Evolutionary conservation across 2,888 invertebrate species (phyloP).

Genomic region (Synergus itoensis): DNA sequence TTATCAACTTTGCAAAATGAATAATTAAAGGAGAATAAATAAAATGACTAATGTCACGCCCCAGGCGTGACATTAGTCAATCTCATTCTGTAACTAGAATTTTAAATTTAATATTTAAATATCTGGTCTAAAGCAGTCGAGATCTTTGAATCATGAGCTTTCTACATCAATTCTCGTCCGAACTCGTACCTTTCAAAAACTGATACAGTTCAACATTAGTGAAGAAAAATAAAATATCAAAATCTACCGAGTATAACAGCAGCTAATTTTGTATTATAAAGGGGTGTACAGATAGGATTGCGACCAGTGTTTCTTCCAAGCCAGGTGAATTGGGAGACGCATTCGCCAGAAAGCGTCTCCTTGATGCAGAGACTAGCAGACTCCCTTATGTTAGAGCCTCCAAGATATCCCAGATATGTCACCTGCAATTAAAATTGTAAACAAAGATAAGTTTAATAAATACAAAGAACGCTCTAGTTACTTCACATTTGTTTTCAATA

Average conservation of each 20-base stretch:
- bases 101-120: too few species aligned
- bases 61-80: neutral
- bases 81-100: neutral
- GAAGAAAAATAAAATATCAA: neutral
- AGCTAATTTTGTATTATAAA: slow-evolving; percentile 56
- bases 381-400: slow-evolving; percentile 56
- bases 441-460: neutral
- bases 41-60: neutral
- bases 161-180: too few species aligned
- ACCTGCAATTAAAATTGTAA: slow-evolving; percentile 48
- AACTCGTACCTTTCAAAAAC: neutral
- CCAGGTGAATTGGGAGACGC: slow-evolving; percentile 56
- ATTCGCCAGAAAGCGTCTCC: slow-evolving; percentile 53
- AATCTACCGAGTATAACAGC: slow-evolving; percentile 53
- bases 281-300: slow-evolving; percentile 50
- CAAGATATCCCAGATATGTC: slow-evolving; percentile 54
- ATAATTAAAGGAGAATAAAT: neutral
- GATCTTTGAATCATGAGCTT: too few species aligned
- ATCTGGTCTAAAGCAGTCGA: too few species aligned
- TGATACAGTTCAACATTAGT: too few species aligned
- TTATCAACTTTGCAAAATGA: too few species aligned
- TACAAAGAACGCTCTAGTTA: neutral
- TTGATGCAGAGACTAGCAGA: slow-evolving; percentile 56
- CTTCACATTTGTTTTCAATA: too few species aligned
- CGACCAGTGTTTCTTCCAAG: slow-evolving; percentile 55